Percentiles rank a stretch among this genome's conserved stretches.
phyloP scores from a whole-genome alignment of 2,797 vertebrate species.

The Threskiornis aethiopicus region DNA sequence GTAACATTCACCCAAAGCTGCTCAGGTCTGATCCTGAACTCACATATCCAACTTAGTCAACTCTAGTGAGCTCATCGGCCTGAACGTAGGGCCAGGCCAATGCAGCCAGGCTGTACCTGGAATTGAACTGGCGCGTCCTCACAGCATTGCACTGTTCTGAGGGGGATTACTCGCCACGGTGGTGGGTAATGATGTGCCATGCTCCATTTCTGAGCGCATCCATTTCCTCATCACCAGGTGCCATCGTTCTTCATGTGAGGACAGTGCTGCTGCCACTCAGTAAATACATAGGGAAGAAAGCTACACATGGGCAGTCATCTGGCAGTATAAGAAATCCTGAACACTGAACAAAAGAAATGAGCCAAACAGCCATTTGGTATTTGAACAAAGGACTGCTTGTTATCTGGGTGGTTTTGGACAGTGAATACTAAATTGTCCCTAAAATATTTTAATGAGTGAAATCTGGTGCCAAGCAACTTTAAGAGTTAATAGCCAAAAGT shows the following conservation, averaged over 20 bases:
- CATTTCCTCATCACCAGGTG: neutral
- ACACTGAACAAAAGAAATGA: neutral
- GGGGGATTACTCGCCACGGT: rapidly evolving
- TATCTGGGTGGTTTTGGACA: neutral
- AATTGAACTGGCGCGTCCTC: neutral
- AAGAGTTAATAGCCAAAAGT: neutral
- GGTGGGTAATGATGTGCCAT: rapidly evolving
- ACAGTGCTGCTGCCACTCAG: neutral
- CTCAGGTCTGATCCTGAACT: neutral
- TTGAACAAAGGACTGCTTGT: neutral
- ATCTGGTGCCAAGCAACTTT: neutral
- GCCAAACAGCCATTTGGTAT: neutral
- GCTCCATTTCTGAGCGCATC: neutral
- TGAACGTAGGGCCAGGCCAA: neutral
- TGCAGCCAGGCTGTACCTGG: neutral
- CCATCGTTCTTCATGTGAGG: neutral
- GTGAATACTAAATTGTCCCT: neutral
- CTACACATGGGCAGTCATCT: neutral
- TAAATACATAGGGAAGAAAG: neutral
- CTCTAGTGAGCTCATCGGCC: neutral
- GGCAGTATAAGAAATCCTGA: neutral
- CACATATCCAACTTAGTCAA: neutral
- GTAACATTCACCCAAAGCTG: neutral
- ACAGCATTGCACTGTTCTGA: neutral
- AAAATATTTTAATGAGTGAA: neutral